These are phyloP conservation scores for Trachelus iudaicus DNA, from an alignment of 2,888 invertebrate species.

Conservation along the genomic window DNA sequence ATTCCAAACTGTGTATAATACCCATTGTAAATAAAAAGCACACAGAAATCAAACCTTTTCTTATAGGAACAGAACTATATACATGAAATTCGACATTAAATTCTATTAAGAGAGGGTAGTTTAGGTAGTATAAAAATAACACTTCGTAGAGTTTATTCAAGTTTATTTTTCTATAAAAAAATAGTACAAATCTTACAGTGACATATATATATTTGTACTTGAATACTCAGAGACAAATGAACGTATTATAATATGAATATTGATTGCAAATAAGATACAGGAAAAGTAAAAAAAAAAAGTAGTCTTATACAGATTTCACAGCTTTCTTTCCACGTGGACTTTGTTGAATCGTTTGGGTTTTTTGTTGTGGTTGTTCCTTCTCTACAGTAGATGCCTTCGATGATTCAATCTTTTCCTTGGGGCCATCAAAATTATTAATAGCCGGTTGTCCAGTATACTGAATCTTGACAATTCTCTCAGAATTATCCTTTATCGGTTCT, in stretches of 20 bases:
- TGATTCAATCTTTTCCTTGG: background rate
- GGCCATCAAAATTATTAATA: background rate
- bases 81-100: background rate
- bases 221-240: background rate
- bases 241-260: background rate
- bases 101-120: background rate
- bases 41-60: background rate
- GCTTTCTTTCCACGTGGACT: slow-evolving; percentile 11
- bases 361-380: slow-evolving; percentile 5
- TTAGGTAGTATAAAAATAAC: background rate
- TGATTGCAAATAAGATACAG: background rate
- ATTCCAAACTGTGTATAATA: background rate
- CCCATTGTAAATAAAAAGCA: background rate
- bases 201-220: slow-evolving; percentile 1
- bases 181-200: background rate
- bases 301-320: background rate
- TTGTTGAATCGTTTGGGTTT: background rate
- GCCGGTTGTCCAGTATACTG: slow-evolving; percentile 54
- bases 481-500: slow-evolving; percentile 32
- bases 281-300: background rate
- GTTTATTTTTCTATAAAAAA: background rate
- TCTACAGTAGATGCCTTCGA: background rate
- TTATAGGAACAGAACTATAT: background rate
- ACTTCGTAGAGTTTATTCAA: background rate
- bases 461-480: slow-evolving; percentile 60